phyloP scores from a whole-genome alignment of 2,113 vertebrate genomes.

The Naja naja region DNA sequence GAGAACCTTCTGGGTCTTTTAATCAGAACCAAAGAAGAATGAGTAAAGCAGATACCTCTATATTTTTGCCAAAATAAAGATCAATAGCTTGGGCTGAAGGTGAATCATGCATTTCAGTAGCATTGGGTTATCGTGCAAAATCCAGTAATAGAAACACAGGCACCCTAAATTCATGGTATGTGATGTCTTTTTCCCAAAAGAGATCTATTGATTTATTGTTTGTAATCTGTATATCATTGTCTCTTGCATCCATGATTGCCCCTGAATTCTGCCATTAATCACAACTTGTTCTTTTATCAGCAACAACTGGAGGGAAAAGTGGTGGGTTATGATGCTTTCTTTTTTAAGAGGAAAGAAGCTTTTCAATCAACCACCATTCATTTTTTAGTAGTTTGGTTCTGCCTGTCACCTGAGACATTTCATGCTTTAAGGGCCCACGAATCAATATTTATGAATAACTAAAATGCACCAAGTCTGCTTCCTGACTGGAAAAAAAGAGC shows the following conservation, averaged over 20 bases:
- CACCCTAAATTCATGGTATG: background rate
- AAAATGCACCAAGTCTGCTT: background rate
- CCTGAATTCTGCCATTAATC: background rate
- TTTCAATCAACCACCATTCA: conserved; percentile 6
- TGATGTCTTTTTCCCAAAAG: background rate
- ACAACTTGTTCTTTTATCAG: background rate
- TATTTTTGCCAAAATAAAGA: conserved; percentile 3
- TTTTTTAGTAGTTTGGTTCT: background rate
- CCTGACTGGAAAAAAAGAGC: background rate
- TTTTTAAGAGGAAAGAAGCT: background rate
- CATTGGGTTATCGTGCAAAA: background rate
- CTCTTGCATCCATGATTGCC: conserved; percentile 4
- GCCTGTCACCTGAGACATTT: background rate
- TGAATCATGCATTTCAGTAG: background rate
- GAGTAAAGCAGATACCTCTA: background rate
- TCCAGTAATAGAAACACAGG: background rate
- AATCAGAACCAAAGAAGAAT: background rate
- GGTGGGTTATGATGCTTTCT: background rate
- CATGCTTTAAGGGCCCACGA: background rate
- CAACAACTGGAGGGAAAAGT: background rate
- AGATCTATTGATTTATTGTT: background rate
- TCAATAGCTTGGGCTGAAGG: background rate
- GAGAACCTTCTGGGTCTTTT: background rate
- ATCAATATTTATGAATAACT: background rate
- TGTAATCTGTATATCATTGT: conserved; percentile 11